A percentile compares a stretch with the other conserved stretches of the same genome.
These are phyloP conservation scores for Nansenia antarctica DNA, from an alignment of 2,113 vertebrate species.

Conservation along the genomic window DNA sequence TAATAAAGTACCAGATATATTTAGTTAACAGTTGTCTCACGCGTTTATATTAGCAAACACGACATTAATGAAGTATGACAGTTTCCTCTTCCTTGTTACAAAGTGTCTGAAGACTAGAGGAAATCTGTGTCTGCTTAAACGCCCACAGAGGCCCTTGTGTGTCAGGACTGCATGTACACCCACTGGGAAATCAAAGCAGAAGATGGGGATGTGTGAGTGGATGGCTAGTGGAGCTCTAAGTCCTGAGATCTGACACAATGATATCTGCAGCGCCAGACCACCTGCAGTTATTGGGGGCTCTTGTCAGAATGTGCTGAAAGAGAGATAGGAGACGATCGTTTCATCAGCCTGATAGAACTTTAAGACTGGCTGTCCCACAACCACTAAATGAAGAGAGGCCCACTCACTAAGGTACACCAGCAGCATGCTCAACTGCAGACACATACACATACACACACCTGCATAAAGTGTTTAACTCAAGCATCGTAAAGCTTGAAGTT, in stretches of 20 bases:
- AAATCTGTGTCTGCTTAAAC: not conserved
- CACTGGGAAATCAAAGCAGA: constrained; percentile 35
- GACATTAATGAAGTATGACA: constrained; percentile 1
- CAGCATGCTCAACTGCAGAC: too few species aligned
- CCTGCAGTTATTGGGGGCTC: not conserved
- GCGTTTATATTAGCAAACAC: too few species aligned
- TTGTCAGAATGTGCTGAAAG: not conserved
- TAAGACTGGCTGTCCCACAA: not conserved
- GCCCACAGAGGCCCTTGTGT: not conserved
- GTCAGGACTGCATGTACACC: constrained; percentile 10
- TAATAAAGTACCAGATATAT: too few species aligned
- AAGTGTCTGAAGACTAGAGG: constrained; percentile 12
- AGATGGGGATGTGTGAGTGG: constrained; percentile 13
- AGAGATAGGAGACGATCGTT: not conserved
- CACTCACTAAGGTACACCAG: too few species aligned
- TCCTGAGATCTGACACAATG: constrained; percentile 10
- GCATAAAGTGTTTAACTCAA: too few species aligned
- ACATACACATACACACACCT: too few species aligned
- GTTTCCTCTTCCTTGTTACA: constrained; percentile 4
- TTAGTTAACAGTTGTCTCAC: too few species aligned
- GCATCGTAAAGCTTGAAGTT: not conserved
- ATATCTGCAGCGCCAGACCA: not conserved
- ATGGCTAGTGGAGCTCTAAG: constrained; percentile 6
- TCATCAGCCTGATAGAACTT: too few species aligned
- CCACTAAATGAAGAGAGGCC: too few species aligned